These are phyloP conservation scores for Drosophila kikkawai DNA, from an alignment of 1,140 invertebrate genomes.

Conservation along the genomic window DNA sequence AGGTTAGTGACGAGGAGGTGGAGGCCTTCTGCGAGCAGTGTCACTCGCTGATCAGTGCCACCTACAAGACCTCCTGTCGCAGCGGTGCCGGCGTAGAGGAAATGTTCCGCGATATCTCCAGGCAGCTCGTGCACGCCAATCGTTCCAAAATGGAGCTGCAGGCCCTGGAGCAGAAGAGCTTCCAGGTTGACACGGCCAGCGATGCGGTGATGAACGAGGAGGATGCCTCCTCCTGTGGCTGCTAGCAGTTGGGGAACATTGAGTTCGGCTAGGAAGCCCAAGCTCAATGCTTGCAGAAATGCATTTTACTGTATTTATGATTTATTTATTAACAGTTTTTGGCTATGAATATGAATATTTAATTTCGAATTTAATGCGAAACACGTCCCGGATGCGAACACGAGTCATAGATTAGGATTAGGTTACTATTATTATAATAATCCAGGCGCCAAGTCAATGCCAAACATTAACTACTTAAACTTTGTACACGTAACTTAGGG, in stretches of 20 bases:
- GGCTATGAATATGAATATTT: slow-evolving; percentile 70
- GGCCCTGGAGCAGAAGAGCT: slow-evolving; percentile 91
- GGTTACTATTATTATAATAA: slow-evolving; percentile 38
- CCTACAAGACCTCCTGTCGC: slow-evolving; percentile 96
- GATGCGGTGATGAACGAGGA: slow-evolving; percentile 85
- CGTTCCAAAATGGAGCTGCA: slow-evolving; percentile 93
- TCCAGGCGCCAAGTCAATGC: slow-evolving; percentile 37
- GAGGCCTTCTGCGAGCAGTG: slow-evolving; percentile 97
- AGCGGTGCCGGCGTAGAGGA: slow-evolving; percentile 94
- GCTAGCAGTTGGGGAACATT: slow-evolving; percentile 86
- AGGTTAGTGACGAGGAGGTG: slow-evolving; percentile 94
- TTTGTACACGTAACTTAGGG: slow-evolving; percentile 28
- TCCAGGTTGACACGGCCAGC: slow-evolving; percentile 89
- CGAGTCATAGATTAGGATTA: slow-evolving; percentile 51
- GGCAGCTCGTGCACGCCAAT: slow-evolving; percentile 91
- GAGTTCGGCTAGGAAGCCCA: slow-evolving; percentile 74
- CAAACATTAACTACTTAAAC: slow-evolving; percentile 45
- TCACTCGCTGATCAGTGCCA: slow-evolving; percentile 94
- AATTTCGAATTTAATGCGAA: slow-evolving; percentile 56
- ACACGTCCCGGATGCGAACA: slow-evolving; percentile 64
- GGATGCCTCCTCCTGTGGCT: slow-evolving; percentile 88
- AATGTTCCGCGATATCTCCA: slow-evolving; percentile 95
- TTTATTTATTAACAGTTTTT: slow-evolving; percentile 49
- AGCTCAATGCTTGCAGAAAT: slow-evolving; percentile 59
- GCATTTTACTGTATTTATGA: slow-evolving; percentile 43